Evolutionary conservation across 1,140 invertebrate genomes (phyloP).

Genomic region (Cephus cinctus): DNA sequence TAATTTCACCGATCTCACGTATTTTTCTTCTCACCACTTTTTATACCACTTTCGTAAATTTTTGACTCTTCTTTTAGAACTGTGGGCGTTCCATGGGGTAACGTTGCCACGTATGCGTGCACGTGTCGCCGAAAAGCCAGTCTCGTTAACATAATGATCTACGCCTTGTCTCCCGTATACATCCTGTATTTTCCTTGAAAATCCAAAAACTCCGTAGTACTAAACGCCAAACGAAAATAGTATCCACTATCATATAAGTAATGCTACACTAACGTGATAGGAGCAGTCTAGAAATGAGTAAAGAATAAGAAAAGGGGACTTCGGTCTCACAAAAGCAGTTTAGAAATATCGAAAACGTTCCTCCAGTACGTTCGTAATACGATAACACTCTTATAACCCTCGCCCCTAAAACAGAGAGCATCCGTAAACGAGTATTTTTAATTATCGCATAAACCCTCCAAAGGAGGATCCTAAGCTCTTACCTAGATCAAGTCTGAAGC

Average conservation of each 20-base stretch:
- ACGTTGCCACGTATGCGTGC: neutral
- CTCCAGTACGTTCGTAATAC: constrained; percentile 2
- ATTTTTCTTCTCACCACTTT: no score
- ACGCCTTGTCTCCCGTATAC: neutral
- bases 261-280: no score
- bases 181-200: neutral
- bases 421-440: constrained; percentile 18
- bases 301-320: no score
- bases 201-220: neutral
- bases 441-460: constrained; percentile 26
- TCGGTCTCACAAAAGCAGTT: neutral
- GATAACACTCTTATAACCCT: neutral
- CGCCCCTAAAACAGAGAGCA: constrained; percentile 11
- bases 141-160: neutral
- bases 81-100: no score
- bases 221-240: neutral
- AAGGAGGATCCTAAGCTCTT: no score
- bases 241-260: neutral
- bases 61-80: no score
- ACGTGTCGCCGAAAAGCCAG: neutral
- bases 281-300: no score
- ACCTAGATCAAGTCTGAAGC: no score
- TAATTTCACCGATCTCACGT: no score
- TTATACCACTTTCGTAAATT: no score
- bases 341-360: constrained; percentile 7